Base-by-base conservation (phyloP, 2,797 vertebrate genomes). In the Melanotaenia trifasciata region DNA sequence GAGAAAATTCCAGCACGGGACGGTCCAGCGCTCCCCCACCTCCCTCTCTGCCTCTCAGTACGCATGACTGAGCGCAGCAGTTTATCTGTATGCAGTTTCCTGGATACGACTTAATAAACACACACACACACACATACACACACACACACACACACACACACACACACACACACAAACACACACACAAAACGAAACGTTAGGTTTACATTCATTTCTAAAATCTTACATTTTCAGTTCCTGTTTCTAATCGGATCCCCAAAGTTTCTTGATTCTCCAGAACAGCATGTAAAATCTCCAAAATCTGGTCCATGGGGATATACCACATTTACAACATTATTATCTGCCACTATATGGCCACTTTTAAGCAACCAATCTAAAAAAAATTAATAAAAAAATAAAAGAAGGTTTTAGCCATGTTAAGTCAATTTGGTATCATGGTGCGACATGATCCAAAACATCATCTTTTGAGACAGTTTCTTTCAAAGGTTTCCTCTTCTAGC, bases 1-100 rank as follows among this genome's bases (percentile, higher is more conserved):
- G 28, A 83, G 74, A 69, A 84, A 80, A 81, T 75, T 84, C 85
- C 85, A 77, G 57, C 33, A 3, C 61, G 7, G n/a, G 38, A 35
- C 36, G 2, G 1, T 2, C n/a, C 18, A 3, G 24, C 16, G 5
- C 7, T 5, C 10, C 1, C 6, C 50, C n/a, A 51, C 4, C 18
- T 51, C 28, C 7, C 47, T 2, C 58, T 0, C 58, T 14, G 40
- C 2, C 1, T 14, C 63, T 35, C 60, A 76, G 16, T 72, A 73
- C 73, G 67, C 79, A 84, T 82, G 79, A 11, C 58, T 22, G 59
- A 66, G 50, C 28, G 3, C 47, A 6, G 57, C 40, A n/a, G 40
- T 0, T 33, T 7, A 30, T 26, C 12, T 24, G 61, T n/a, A 20
- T 38, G 30, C 20, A 1, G 56, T 33, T 4, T 28, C 70, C 61